Evolutionary conservation across 2,113 vertebrate genomes (phyloP).

Genomic region (Symphodus melops): DNA sequence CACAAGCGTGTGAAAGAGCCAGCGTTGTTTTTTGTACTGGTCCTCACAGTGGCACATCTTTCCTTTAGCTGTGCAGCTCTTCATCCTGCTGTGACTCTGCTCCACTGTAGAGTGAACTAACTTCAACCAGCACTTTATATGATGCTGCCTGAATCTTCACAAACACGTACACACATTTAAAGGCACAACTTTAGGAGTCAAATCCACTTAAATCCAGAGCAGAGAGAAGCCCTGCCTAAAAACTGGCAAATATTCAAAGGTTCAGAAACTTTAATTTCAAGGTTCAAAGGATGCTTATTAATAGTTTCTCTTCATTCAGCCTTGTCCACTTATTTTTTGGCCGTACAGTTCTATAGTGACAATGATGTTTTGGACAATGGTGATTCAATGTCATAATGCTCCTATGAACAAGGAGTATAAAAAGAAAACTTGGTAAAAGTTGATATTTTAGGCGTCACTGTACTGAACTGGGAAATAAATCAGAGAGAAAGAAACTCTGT

Average conservation of each 20-base stretch:
- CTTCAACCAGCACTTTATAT: constrained; percentile 1
- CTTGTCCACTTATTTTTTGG: too few relatives aligned
- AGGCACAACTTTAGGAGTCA: neutral
- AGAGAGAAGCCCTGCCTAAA: neutral
- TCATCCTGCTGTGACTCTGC: neutral
- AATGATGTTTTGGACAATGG: too few relatives aligned
- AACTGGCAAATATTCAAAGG: neutral
- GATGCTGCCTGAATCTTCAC: neutral
- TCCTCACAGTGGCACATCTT: constrained; percentile 16
- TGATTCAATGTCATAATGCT: too few relatives aligned
- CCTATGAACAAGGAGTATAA: too few relatives aligned
- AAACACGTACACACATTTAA: neutral
- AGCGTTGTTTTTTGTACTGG: constrained; percentile 20
- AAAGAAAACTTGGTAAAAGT: too few relatives aligned
- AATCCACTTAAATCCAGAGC: neutral
- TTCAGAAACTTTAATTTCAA: too few relatives aligned
- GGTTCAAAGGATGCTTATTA: neutral
- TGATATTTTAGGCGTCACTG: too few relatives aligned
- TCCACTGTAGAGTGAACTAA: neutral
- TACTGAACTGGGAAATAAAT: too few relatives aligned
- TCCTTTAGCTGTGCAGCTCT: constrained; percentile 1
- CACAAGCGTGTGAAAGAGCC: neutral
- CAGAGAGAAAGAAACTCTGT: too few relatives aligned
- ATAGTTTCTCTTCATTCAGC: neutral
- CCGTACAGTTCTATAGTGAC: too few relatives aligned